Evolutionary conservation across 2,888 invertebrate genomes (phyloP).

Genomic region (Erebia aethiops): DNA sequence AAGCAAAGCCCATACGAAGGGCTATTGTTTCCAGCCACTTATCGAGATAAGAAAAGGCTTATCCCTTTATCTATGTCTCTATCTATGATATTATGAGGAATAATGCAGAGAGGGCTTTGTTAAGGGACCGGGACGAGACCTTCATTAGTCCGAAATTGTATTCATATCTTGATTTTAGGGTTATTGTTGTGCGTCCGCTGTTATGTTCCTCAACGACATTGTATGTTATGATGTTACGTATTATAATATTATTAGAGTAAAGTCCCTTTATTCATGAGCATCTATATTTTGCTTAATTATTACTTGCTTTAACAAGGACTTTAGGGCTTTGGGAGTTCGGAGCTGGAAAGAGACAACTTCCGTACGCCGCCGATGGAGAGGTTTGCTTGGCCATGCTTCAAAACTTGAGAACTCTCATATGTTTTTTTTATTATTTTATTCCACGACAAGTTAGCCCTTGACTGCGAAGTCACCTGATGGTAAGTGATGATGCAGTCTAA

Average conservation of each 20-base stretch:
- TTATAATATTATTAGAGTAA: conserved; percentile 1
- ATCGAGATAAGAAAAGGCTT: conserved; percentile 38
- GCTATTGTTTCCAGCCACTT: conserved; percentile 38
- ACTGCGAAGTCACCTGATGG: no score
- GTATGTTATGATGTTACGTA: conserved; percentile 25
- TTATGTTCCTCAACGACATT: conserved; percentile 29
- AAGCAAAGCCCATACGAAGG: conserved; percentile 36
- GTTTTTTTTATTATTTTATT: no score
- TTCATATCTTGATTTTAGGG: conserved; percentile 54
- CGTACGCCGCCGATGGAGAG: no score
- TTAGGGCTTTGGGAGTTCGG: no score
- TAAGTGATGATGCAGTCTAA: no score
- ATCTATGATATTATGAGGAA: conserved; percentile 36
- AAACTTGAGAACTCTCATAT: no score
- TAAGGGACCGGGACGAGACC: conserved; percentile 38
- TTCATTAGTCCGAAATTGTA: conserved; percentile 56
- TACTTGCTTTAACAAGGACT: background rate
- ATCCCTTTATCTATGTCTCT: conserved; percentile 29
- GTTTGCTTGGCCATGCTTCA: no score
- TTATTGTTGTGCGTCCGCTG: conserved; percentile 35
- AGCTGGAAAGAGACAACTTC: no score
- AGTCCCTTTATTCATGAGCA: conserved; percentile 19
- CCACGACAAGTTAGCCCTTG: no score
- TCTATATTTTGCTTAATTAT: background rate
- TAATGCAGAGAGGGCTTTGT: conserved; percentile 35